A percentile compares a stretch with the other conserved stretches of the same genome.
phyloP scores from a whole-genome alignment of 2,888 invertebrate genomes.

The Lasioglossum malachurum region DNA sequence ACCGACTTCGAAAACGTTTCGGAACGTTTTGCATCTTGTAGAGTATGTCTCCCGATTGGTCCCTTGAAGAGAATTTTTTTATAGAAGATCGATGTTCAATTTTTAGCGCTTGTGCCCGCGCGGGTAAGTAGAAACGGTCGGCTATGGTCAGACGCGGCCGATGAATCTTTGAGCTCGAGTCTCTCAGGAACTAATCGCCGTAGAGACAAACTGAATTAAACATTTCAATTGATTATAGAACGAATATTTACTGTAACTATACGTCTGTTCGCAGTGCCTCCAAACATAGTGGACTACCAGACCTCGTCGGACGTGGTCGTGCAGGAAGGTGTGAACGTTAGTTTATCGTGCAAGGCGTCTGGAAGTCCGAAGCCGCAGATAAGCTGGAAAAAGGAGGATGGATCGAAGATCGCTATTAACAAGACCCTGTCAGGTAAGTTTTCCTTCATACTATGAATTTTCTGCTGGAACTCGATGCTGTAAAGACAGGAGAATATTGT shows the following conservation, averaged over 20 bases:
- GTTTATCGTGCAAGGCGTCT: slow-evolving; percentile 94
- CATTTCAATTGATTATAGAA: neutral
- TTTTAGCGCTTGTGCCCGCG: neutral
- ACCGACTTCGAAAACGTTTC: too few species aligned
- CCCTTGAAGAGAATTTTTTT: neutral
- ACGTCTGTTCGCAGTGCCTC: slow-evolving; percentile 90
- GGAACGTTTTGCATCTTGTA: too few species aligned
- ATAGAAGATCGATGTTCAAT: neutral
- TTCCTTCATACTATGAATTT: neutral
- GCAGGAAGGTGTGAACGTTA: slow-evolving; percentile 95
- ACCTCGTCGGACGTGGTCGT: slow-evolving; percentile 97
- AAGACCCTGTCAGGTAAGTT: slow-evolving; percentile 91
- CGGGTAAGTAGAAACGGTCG: neutral
- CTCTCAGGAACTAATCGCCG: neutral
- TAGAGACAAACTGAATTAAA: too few species aligned
- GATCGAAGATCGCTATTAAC: slow-evolving; percentile 94
- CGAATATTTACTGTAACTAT: neutral
- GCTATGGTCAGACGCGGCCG: neutral
- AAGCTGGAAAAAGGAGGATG: slow-evolving; percentile 96
- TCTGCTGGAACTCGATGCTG: too few species aligned
- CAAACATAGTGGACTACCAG: slow-evolving; percentile 95
- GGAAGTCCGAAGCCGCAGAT: slow-evolving; percentile 95
- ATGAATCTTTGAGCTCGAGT: neutral
- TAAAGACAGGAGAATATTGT: neutral
- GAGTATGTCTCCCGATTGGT: too few species aligned